phyloP scores from a whole-genome alignment of 92 coral and sea anemone genomes.

The Paramuricea clavata region DNA sequence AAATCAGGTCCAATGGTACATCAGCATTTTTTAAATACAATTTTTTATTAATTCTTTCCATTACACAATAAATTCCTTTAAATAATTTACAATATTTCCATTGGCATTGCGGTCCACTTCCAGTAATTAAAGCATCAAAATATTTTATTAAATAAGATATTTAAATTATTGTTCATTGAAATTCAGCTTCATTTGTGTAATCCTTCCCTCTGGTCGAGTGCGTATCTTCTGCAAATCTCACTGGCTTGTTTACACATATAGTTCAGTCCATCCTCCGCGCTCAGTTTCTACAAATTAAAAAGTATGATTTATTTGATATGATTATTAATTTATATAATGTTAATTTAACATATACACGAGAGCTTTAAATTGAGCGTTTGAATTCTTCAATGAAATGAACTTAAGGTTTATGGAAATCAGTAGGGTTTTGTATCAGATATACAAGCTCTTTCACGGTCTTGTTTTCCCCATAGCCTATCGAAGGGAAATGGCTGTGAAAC shows the following conservation, averaged over 20 bases:
- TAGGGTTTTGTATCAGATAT: no score
- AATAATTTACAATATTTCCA: constrained; percentile 9
- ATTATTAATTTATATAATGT: no score
- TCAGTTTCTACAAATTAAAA: neutral
- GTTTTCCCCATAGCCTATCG: no score
- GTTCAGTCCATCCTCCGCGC: neutral
- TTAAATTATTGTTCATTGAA: neutral
- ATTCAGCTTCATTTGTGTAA: neutral
- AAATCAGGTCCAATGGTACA: no score
- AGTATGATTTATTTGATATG: neutral
- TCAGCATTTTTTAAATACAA: neutral
- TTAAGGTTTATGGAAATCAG: no score
- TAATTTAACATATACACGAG: no score
- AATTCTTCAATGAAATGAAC: no score
- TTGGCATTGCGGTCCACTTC: neutral
- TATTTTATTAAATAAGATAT: neutral
- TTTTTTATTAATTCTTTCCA: neutral
- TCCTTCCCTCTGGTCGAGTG: no score
- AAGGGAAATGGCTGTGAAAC: no score
- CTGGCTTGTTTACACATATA: neutral
- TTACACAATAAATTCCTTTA: neutral
- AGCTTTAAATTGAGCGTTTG: no score
- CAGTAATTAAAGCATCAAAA: neutral
- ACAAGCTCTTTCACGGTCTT: no score
- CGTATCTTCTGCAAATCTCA: neutral